Evolutionary conservation across 2,888 invertebrate genomes (phyloP).

Genomic region (Pyrgus malvae): DNA sequence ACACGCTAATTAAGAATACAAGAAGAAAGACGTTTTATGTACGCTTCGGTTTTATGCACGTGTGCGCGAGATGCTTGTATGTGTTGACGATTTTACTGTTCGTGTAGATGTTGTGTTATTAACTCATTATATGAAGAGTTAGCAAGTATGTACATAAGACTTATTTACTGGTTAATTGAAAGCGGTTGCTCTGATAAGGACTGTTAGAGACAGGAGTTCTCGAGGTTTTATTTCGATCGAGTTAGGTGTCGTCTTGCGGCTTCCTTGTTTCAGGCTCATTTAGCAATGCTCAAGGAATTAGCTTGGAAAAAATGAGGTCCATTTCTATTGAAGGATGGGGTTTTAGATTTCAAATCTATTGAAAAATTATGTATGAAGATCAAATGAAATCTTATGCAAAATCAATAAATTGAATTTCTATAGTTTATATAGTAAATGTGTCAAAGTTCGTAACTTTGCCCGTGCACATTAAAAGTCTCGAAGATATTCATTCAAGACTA

Average conservation of each 20-base stretch:
- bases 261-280: slow-evolving; percentile 6
- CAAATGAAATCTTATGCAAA: too few relatives aligned
- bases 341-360: too few relatives aligned
- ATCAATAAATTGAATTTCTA: too few relatives aligned
- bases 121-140: slow-evolving; percentile 81
- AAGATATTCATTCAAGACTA: too few relatives aligned
- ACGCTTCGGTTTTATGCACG: slow-evolving; percentile 64
- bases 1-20: slow-evolving; percentile 87
- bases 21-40: slow-evolving; percentile 84
- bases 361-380: too few relatives aligned
- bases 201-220: slow-evolving; percentile 60
- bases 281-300: slow-evolving; percentile 6
- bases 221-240: slow-evolving; percentile 50
- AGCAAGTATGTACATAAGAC: slow-evolving; percentile 63
- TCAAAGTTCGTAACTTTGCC: too few relatives aligned
- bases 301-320: background rate
- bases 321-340: too few relatives aligned
- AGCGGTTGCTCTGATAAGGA: slow-evolving; percentile 72
- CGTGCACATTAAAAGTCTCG: too few relatives aligned
- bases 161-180: slow-evolving; percentile 80
- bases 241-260: slow-evolving; percentile 28
- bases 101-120: slow-evolving; percentile 73
- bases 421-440: too few relatives aligned
- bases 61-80: slow-evolving; percentile 46
- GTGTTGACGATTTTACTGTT: slow-evolving; percentile 63